phyloP scores from a whole-genome alignment of 2,888 invertebrate genomes.

The Hirtodrosophila alboralis region DNA sequence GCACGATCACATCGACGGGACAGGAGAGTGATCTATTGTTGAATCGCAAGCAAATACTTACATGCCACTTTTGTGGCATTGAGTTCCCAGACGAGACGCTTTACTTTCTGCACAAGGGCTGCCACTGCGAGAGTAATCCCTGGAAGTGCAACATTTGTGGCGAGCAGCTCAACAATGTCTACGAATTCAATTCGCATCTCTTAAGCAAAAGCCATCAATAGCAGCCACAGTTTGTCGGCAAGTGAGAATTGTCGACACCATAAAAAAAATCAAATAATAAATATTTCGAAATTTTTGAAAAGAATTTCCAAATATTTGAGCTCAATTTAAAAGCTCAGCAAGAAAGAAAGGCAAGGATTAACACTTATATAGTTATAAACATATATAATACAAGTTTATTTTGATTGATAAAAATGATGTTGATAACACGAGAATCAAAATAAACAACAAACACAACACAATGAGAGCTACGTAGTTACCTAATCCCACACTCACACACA shows the following conservation, averaged over 20 bases:
- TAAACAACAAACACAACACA: slow-evolving; percentile 36
- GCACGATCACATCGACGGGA: slow-evolving; percentile 90
- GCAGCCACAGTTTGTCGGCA: slow-evolving; percentile 79
- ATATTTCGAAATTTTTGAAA: slow-evolving; percentile 1
- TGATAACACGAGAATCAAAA: slow-evolving; percentile 12
- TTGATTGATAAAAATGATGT: neutral
- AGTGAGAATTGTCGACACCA: slow-evolving; percentile 39
- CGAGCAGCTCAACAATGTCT: slow-evolving; percentile 96
- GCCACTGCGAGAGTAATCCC: slow-evolving; percentile 98
- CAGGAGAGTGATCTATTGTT: slow-evolving; percentile 85
- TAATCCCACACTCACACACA: slow-evolving; percentile 77
- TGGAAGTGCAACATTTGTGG: slow-evolving; percentile 99
- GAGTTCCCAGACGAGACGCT: slow-evolving; percentile 97
- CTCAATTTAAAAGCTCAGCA: slow-evolving; percentile 6
- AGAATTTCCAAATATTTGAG: slow-evolving; percentile 5
- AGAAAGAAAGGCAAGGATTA: neutral
- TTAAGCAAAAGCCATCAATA: slow-evolving; percentile 96
- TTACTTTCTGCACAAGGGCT: slow-evolving; percentile 98
- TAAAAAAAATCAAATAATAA: neutral
- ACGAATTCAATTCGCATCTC: slow-evolving; percentile 98
- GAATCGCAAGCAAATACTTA: slow-evolving; percentile 86
- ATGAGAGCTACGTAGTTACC: slow-evolving; percentile 84
- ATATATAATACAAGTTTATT: slow-evolving; percentile 24
- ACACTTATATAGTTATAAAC: slow-evolving; percentile 18
- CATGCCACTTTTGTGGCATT: slow-evolving; percentile 96